Conservation (phyloP, 2,888 invertebrate species). For the Teleogryllus oceanicus region DNA sequence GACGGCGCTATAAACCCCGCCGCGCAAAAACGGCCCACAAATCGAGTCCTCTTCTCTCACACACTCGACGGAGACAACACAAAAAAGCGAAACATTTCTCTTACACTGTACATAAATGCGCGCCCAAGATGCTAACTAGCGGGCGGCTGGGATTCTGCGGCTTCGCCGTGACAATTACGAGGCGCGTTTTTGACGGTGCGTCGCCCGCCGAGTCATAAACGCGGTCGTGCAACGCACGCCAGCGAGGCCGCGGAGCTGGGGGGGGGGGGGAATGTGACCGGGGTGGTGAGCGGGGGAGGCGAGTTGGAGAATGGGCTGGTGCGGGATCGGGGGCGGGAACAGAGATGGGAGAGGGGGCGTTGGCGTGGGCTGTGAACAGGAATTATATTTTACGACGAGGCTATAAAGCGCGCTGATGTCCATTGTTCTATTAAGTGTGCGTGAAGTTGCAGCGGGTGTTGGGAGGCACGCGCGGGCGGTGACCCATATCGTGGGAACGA, state of each 20-base stretch:
- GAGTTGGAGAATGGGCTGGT: too few species aligned
- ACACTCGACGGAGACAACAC: too few species aligned
- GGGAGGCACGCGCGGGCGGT: too few species aligned
- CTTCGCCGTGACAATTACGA: not conserved
- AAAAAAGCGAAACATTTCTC: not conserved
- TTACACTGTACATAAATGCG: not conserved
- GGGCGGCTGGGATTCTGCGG: too few species aligned
- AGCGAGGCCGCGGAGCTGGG: too few species aligned
- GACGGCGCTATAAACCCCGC: not conserved
- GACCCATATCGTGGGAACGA: too few species aligned
- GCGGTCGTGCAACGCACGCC: too few species aligned
- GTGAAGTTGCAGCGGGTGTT: not conserved
- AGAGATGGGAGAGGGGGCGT: not conserved
- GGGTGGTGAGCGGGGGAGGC: too few species aligned
- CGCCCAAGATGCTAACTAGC: not conserved
- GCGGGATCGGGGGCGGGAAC: not conserved
- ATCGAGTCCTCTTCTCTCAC: not conserved
- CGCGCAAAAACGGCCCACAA: constrained; percentile 1
- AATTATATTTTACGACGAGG: constrained; percentile 5
- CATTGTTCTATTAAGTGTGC: constrained; percentile 18
- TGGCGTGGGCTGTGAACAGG: not conserved
- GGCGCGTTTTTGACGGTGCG: not conserved
- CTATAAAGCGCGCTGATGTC: not conserved
- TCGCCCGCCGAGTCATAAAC: not conserved
- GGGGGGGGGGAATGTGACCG: too few species aligned